Evolutionary conservation across 2,797 vertebrate species (phyloP).

Genomic region (Balearica regulorum): DNA sequence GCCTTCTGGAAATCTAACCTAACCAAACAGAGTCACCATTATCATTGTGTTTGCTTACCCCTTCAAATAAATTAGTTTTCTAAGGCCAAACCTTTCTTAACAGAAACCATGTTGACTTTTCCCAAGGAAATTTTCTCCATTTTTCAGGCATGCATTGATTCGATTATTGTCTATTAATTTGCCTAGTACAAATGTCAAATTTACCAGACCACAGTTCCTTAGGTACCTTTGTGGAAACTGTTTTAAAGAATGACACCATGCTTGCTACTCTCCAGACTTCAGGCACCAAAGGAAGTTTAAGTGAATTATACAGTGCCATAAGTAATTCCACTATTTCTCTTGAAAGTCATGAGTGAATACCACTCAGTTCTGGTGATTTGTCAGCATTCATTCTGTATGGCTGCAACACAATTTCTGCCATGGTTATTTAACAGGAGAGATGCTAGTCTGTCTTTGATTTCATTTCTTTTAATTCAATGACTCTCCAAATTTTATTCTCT

Average conservation of each 20-base stretch:
- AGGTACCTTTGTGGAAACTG: neutral
- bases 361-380: neutral
- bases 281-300: neutral
- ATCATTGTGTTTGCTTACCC: neutral
- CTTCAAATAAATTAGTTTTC: neutral
- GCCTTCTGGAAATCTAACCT: neutral
- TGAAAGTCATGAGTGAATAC: neutral
- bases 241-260: neutral
- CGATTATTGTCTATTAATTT: neutral
- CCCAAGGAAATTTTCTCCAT: neutral
- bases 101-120: neutral
- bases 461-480: conserved; percentile 1
- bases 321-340: neutral
- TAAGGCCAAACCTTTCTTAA: neutral
- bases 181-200: neutral
- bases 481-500: neutral
- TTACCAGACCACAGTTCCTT: neutral
- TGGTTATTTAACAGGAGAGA: neutral
- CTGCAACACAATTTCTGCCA: neutral
- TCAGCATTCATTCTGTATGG: neutral
- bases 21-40: neutral
- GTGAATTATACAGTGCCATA: neutral
- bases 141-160: neutral
- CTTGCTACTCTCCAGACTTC: neutral
- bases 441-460: neutral